A percentile compares a stretch with the other conserved stretches of the same genome.
These are phyloP conservation scores for Benitochromis conjunctus DNA, from an alignment of 2,113 vertebrate genomes.

Conservation along the genomic window DNA sequence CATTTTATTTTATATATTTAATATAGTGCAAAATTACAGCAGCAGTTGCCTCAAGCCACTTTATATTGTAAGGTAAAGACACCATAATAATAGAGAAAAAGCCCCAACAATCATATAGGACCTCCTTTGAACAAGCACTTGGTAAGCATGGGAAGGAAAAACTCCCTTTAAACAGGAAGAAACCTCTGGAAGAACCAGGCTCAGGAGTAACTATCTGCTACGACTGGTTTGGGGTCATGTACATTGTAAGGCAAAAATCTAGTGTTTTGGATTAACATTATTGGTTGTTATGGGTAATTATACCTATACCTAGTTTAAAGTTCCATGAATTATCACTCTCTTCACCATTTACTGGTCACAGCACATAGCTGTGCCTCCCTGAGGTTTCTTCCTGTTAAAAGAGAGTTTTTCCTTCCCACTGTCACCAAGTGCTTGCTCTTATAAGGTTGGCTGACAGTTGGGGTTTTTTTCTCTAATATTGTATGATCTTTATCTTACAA, in stretches of 20 bases:
- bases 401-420: neutral
- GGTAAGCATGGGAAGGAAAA: neutral
- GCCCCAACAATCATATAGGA: neutral
- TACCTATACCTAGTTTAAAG: neutral
- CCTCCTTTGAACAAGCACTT: neutral
- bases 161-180: neutral
- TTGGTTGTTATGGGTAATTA: neutral
- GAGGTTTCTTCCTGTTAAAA: neutral
- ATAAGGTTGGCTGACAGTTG: neutral
- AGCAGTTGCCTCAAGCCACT: too few species aligned
- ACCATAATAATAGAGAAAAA: neutral
- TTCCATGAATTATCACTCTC: neutral
- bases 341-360: neutral
- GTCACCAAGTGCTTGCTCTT: neutral
- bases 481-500: neutral
- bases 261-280: neutral
- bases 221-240: neutral
- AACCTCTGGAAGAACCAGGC: neutral
- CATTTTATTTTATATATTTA: too few species aligned
- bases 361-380: neutral
- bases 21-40: too few species aligned
- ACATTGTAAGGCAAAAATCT: neutral
- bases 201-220: neutral
- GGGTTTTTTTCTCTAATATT: neutral
- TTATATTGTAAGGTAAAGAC: neutral